Percentiles rank a stretch among this genome's conserved stretches.
These are phyloP conservation scores for Druceiella hillmani DNA, from an alignment of 2,888 invertebrate genomes.

Conservation along the genomic window DNA sequence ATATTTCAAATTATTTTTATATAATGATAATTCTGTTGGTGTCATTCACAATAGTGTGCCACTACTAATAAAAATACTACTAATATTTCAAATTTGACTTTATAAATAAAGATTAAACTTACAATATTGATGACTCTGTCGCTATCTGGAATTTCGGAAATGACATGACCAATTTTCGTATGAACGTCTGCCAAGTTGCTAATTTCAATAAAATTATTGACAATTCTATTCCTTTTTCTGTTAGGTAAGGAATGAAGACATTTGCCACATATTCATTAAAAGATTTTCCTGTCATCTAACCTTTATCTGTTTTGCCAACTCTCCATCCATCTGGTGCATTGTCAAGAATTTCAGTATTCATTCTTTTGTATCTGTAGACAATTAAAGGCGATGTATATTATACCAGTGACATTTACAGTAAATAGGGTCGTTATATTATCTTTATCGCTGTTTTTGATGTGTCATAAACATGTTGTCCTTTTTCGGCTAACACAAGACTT, in stretches of 20 bases:
- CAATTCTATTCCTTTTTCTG: conserved; percentile 12
- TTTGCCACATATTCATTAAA: conserved; percentile 33
- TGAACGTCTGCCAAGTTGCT: too few species aligned
- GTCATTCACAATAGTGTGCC: too few species aligned
- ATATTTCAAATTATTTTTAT: too few species aligned
- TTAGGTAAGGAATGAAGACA: conserved; percentile 22
- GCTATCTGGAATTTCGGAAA: too few species aligned
- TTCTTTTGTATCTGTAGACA: conserved; percentile 19
- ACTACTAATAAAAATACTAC: too few species aligned
- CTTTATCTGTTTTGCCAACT: conserved; percentile 32
- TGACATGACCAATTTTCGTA: too few species aligned
- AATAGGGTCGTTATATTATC: conserved; percentile 15
- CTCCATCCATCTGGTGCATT: conserved; percentile 26
- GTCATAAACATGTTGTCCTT: conserved; percentile 13
- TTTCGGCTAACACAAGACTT: conserved; percentile 16
- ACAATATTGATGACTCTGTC: too few species aligned
- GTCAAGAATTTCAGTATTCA: conserved; percentile 14
- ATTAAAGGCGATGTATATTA: conserved; percentile 21
- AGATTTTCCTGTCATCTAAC: conserved; percentile 34
- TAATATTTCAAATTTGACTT: too few species aligned
- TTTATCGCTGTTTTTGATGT: conserved; percentile 15
- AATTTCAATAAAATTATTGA: too few species aligned
- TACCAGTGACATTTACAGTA: conserved; percentile 14
- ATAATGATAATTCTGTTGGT: too few species aligned
- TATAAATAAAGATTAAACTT: too few species aligned